Conservation (phyloP, 2,113 vertebrate genomes). For the Plectropomus leopardus region DNA sequence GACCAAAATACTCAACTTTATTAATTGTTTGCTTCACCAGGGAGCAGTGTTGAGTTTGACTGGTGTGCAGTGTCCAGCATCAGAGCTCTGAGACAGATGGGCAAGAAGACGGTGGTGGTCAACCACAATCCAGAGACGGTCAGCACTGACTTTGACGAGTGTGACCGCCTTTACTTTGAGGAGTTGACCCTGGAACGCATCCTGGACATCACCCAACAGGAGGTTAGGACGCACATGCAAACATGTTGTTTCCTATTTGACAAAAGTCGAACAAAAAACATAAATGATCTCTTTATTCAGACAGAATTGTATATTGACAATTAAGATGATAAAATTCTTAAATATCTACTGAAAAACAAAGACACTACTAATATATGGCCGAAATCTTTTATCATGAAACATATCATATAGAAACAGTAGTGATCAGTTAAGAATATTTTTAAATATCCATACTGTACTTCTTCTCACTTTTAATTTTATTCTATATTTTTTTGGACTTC, state of each 20-base stretch:
- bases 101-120: constrained; percentile 91
- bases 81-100: constrained; percentile 91
- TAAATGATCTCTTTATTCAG: not conserved
- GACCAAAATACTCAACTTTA: not conserved
- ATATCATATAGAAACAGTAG: too few species aligned
- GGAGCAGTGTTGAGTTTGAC: constrained; percentile 98
- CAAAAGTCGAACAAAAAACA: not conserved
- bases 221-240: constrained; percentile 83
- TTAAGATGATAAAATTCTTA: not conserved
- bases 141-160: constrained; percentile 98
- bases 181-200: constrained; percentile 96
- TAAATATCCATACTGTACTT: too few species aligned
- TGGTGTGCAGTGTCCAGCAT: constrained; percentile 98
- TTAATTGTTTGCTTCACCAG: constrained; percentile 74
- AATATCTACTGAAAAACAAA: not conserved
- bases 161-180: constrained; percentile 97
- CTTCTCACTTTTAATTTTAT: too few species aligned
- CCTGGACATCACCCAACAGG: constrained; percentile 94
- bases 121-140: constrained; percentile 98
- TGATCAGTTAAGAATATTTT: too few species aligned
- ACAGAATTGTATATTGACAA: not conserved
- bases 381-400: too few species aligned
- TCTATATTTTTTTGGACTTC: too few species aligned
- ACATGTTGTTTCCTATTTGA: not conserved
- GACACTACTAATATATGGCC: not conserved